Percentiles rank a stretch among this genome's conserved stretches.
These are phyloP conservation scores for Stenichneumon culpator DNA, from an alignment of 2,888 invertebrate species.

Conservation along the genomic window DNA sequence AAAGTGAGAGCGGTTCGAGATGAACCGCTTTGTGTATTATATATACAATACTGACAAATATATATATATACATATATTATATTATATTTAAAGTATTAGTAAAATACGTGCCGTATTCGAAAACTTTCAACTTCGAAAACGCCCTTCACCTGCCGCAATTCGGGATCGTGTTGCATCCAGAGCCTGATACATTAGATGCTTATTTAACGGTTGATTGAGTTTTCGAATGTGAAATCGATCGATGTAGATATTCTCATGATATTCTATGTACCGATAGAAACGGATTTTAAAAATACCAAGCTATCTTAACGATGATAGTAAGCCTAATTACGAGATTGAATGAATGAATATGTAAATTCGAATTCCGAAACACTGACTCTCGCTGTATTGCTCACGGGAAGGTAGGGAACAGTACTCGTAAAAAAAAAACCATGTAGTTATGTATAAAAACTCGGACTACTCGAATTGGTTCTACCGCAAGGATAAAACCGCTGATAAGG, in stretches of 20 bases:
- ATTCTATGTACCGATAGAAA: constrained; percentile 18
- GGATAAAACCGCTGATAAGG: constrained; percentile 78
- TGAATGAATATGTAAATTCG: constrained; percentile 30
- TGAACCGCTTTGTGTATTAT: constrained; percentile 78
- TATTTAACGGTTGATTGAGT: constrained; percentile 51
- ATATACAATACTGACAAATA: constrained; percentile 54
- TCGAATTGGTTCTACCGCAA: constrained; percentile 67
- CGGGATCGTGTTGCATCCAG: constrained; percentile 47
- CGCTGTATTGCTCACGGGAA: constrained; percentile 24
- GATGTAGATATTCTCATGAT: constrained; percentile 7
- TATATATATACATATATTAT: constrained; percentile 59
- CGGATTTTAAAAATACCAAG: constrained; percentile 9
- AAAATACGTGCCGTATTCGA: constrained; percentile 61
- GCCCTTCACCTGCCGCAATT: constrained; percentile 52
- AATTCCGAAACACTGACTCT: constrained; percentile 12
- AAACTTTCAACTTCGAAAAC: constrained; percentile 56
- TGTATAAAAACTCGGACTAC: constrained; percentile 50
- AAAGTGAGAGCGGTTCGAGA: constrained; percentile 76
- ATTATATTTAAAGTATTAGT: constrained; percentile 58
- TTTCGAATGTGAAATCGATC: constrained; percentile 6
- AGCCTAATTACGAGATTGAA: constrained; percentile 41
- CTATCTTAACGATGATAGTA: background rate
- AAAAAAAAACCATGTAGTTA: constrained; percentile 19
- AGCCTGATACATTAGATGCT: constrained; percentile 49
- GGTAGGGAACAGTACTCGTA: constrained; percentile 16